These are phyloP conservation scores for Molossus molossus DNA, from an alignment of 2,797 vertebrate species.

Conservation along the genomic window DNA sequence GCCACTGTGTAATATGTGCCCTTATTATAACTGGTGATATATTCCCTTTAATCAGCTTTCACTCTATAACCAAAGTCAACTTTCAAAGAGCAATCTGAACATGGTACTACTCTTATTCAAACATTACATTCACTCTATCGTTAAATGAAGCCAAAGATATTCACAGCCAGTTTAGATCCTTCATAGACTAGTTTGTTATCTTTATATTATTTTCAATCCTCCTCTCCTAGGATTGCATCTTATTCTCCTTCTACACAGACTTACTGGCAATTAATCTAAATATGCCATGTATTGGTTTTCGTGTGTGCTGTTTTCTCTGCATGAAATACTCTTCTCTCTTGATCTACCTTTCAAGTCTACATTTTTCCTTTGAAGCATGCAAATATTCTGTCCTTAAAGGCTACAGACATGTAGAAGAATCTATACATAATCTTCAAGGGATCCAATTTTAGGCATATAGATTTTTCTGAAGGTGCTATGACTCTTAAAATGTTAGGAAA, in stretches of 20 bases:
- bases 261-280: background rate
- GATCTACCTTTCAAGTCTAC: background rate
- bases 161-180: background rate
- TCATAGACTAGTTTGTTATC: background rate
- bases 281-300: background rate
- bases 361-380: background rate
- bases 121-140: background rate
- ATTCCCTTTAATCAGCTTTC: background rate
- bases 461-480: background rate
- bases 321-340: background rate
- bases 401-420: background rate
- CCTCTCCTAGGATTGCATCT: background rate
- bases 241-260: background rate
- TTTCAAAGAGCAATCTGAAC: constrained; percentile 28
- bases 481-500: background rate
- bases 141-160: background rate
- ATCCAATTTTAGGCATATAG: background rate
- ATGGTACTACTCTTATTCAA: background rate
- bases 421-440: background rate
- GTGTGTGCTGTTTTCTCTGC: background rate
- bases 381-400: background rate
- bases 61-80: background rate
- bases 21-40: background rate
- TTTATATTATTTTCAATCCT: background rate
- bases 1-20: background rate